Conservation (phyloP, 2,113 vertebrate species). For the Cacatua alba region DNA sequence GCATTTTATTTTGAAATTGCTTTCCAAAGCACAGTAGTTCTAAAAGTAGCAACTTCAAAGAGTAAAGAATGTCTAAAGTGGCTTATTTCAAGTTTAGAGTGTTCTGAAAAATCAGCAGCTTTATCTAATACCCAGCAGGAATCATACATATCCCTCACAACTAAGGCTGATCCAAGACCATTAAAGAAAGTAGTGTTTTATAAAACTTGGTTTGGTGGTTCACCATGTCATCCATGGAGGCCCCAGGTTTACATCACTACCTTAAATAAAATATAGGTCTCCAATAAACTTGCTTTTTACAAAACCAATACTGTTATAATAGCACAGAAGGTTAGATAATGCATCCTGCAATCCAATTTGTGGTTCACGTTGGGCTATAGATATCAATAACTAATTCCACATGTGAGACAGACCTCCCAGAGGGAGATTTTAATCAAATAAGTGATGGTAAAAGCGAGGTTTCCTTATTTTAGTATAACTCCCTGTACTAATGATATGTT, state of each 20-base stretch:
- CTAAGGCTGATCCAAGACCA: background rate
- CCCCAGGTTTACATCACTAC: background rate
- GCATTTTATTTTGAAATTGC: background rate
- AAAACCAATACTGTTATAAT: constrained; percentile 5
- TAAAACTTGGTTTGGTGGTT: constrained; percentile 12
- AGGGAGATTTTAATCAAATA: background rate
- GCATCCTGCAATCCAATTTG: constrained; percentile 19
- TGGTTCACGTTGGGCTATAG: constrained; percentile 17
- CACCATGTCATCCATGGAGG: background rate
- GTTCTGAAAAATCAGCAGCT: constrained; percentile 12
- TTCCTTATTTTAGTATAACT: background rate
- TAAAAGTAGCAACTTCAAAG: background rate
- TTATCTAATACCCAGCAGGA: background rate
- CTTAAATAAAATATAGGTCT: constrained; percentile 24
- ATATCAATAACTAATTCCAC: constrained; percentile 46
- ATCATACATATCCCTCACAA: background rate
- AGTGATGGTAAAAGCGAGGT: background rate
- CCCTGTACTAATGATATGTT: background rate
- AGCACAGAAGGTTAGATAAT: constrained; percentile 26
- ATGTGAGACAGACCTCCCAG: background rate
- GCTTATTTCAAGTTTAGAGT: background rate
- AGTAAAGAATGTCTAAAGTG: background rate
- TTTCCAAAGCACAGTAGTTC: background rate
- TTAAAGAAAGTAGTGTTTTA: background rate
- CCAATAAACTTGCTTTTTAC: constrained; percentile 21